These are phyloP conservation scores for Drosophila tropicalis DNA, from an alignment of 1,140 invertebrate genomes.

Conservation along the genomic window DNA sequence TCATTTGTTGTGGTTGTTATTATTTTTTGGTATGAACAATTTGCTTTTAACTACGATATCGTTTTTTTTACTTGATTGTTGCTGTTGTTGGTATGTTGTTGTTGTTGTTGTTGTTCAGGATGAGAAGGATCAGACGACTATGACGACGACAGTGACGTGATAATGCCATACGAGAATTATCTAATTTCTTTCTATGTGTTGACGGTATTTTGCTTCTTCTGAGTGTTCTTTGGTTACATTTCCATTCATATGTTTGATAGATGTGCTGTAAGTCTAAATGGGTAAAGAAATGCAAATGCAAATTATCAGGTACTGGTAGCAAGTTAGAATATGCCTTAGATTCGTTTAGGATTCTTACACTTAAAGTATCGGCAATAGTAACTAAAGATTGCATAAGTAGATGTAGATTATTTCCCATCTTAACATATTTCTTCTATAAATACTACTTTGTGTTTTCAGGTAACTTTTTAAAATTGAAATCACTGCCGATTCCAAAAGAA, in stretches of 20 bases:
- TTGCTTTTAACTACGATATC: slow-evolving; percentile 72
- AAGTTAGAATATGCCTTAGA: too few relatives aligned
- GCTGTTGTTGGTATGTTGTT: slow-evolving; percentile 32
- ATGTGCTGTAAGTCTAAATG: slow-evolving; percentile 52
- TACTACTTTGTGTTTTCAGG: too few relatives aligned
- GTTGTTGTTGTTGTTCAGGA: slow-evolving; percentile 54
- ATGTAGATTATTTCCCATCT: too few relatives aligned
- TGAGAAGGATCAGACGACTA: slow-evolving; percentile 48
- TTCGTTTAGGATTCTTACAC: too few relatives aligned
- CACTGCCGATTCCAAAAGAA: too few relatives aligned
- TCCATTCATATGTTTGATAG: slow-evolving; percentile 51
- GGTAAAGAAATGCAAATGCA: too few relatives aligned
- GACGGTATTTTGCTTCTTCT: slow-evolving; percentile 55
- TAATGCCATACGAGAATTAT: slow-evolving; percentile 60
- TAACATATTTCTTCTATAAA: too few relatives aligned
- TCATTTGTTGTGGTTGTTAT: slow-evolving; percentile 26
- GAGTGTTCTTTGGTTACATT: slow-evolving; percentile 66
- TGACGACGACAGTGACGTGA: slow-evolving; percentile 35
- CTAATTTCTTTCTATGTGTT: slow-evolving; percentile 49
- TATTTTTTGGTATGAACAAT: slow-evolving; percentile 59
- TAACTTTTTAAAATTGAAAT: too few relatives aligned
- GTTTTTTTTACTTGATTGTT: slow-evolving; percentile 68
- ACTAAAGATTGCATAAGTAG: too few relatives aligned
- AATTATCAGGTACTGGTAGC: too few relatives aligned
- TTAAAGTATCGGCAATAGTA: too few relatives aligned